Evolutionary conservation across 1,140 invertebrate genomes (phyloP).

Genomic region (Frieseomelitta varia): DNA sequence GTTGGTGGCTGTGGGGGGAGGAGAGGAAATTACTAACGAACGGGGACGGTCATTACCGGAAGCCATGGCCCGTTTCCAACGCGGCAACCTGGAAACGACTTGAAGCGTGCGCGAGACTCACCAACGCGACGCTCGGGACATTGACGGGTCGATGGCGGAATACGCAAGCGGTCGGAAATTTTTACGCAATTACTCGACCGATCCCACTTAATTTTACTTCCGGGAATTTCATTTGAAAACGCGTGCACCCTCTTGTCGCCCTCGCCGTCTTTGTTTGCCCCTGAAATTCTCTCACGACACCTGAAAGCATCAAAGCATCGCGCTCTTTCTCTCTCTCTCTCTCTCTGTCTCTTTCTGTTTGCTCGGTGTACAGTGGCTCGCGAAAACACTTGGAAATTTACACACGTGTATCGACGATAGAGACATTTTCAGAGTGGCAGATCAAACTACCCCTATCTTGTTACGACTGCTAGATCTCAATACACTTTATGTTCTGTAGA

Average conservation of each 20-base stretch:
- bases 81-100: constrained; percentile 5
- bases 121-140: not conserved
- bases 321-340: too few relatives aligned
- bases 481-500: too few relatives aligned
- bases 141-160: not conserved
- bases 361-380: too few relatives aligned
- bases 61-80: constrained; percentile 2
- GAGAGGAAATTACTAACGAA: not conserved
- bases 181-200: constrained; percentile 27
- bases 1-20: not conserved
- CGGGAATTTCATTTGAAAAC: not conserved
- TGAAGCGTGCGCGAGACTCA: not conserved
- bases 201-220: constrained; percentile 17
- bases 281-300: not conserved
- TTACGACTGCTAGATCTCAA: too few relatives aligned
- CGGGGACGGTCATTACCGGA: not conserved
- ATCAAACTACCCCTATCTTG: too few relatives aligned
- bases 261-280: not conserved
- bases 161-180: constrained; percentile 25
- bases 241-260: not conserved
- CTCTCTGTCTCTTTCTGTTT: not conserved
- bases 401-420: too few relatives aligned
- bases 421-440: too few relatives aligned
- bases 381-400: too few relatives aligned
- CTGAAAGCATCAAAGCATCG: not conserved